Percentiles rank a stretch among this genome's conserved stretches.
Conservation (phyloP, 2,888 invertebrate species). For the Cordylochernes scorpioides region DNA sequence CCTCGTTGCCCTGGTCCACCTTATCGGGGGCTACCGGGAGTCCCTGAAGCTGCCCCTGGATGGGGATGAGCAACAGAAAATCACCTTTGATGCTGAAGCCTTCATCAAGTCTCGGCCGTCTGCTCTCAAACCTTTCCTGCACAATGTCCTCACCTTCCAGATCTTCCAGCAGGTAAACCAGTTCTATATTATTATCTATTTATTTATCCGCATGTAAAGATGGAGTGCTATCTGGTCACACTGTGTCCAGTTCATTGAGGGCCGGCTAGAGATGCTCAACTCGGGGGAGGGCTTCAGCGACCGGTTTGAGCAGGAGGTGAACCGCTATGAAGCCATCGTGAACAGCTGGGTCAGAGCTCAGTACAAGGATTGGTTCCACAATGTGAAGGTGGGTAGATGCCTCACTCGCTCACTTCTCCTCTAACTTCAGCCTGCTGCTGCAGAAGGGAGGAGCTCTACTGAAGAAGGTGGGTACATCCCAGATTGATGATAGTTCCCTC, state of each 20-base stretch:
- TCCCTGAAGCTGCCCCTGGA: conserved; percentile 34
- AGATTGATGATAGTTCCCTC: too few species aligned
- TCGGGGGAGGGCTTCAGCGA: conserved; percentile 76
- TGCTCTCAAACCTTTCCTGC: conserved; percentile 60
- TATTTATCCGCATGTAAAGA: conserved; percentile 2
- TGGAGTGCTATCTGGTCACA: neutral
- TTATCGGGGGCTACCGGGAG: conserved; percentile 82
- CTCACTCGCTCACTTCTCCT: too few species aligned
- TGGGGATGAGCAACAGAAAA: conserved; percentile 21
- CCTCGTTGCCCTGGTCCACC: conserved; percentile 58
- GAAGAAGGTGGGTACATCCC: too few species aligned
- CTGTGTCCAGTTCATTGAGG: conserved; percentile 57
- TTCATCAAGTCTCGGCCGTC: conserved; percentile 61
- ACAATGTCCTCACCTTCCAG: conserved; percentile 68
- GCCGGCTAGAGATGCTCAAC: conserved; percentile 66
- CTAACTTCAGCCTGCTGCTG: too few species aligned
- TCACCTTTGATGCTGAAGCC: conserved; percentile 58
- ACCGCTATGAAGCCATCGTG: conserved; percentile 35
- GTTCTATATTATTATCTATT: neutral
- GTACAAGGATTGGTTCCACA: conserved; percentile 51
- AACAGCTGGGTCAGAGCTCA: conserved; percentile 30
- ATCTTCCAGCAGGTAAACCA: conserved; percentile 61
- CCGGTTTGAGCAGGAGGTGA: conserved; percentile 75
- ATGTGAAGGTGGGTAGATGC: conserved; percentile 35
- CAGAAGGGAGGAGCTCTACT: too few species aligned